Base-by-base conservation (phyloP, 2,888 invertebrate genomes). In the Peribatodes rhomboidaria region DNA sequence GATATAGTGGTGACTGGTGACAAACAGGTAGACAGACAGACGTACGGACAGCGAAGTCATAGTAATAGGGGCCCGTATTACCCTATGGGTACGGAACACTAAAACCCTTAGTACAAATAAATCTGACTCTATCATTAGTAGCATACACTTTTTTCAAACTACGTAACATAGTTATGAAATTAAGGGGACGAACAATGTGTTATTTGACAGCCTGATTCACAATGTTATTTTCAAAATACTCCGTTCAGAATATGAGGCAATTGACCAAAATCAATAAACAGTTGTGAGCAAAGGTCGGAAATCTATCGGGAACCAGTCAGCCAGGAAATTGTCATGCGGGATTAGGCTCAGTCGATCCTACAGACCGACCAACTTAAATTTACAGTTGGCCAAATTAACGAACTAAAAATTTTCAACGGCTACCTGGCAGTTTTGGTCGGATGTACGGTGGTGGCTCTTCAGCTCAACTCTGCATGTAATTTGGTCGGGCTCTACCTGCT, bases 241-340 rank as follows among this genome's bases (percentile, higher is more conserved):
- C 58, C 52, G 1, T 2, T 8, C 13, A n/a, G 11, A 31, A 35
- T 22, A 54, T 41, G 37, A 18, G 11, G 11, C 13, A 16, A 49
- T 42, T 31, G 42, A 22, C 41, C n/a, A 16, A 55, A 61, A 46
- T 41, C 55, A 55, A 61, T 61, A 62, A 14, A 39, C 52, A 53
- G 50, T 3, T 46, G 53, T 53, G 20, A 47, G 18, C n/a, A 42
- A 42, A 57, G 52, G 57, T 46, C 22, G 44, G 37, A 44, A 56
- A 52, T 44, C 60, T 55, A 66, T 64, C 20, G 41, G 31, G 33
- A 59, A 9, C 49, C 67, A 33, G 42, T 14, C 60, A 65, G 59
- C 66, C 69, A 72, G 60, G 67, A 73, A 70, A 71, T 66, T 61
- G 61, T 61, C 69, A 39, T 46, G 55, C 52, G 63, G 65, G 57